Evolutionary conservation across 2,797 vertebrate species (phyloP).

Genomic region (Malurus splendens): DNA sequence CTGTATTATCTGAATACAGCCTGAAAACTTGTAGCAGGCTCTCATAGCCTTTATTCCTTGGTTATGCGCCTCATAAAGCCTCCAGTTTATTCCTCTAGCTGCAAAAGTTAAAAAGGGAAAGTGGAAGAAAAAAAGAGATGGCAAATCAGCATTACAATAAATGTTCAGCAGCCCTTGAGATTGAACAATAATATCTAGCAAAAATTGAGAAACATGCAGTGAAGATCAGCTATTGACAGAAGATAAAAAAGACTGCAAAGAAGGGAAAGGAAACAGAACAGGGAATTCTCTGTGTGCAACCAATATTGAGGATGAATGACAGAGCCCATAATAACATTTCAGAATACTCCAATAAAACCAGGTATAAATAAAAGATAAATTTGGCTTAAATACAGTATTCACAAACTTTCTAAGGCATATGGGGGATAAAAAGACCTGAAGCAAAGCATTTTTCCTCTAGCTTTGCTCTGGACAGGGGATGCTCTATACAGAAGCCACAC

Average conservation of each 20-base stretch:
- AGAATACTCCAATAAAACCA: not conserved
- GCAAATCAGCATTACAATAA: not conserved
- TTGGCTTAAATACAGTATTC: not conserved
- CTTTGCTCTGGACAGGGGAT: not conserved
- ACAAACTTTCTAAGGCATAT: not conserved
- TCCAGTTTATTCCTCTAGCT: not conserved
- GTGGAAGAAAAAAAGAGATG: not conserved
- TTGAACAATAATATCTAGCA: not conserved
- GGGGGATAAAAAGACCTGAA: not conserved
- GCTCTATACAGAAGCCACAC: not conserved
- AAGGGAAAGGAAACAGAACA: not conserved
- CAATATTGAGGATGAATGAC: not conserved
- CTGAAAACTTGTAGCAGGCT: not conserved
- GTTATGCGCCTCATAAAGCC: not conserved
- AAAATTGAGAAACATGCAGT: not conserved
- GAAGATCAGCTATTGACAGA: not conserved
- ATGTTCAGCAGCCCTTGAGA: not conserved
- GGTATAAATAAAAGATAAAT: not conserved
- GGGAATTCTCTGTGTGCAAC: not conserved
- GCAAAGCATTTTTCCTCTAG: not conserved
- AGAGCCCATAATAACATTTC: not conserved
- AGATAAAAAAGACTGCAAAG: not conserved
- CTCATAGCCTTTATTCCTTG: not conserved
- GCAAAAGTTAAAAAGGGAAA: not conserved
- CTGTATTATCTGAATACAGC: not conserved